These are phyloP conservation scores for Microctenopoma stevenorrisi DNA, from an alignment of 2,797 vertebrate genomes.

Conservation along the genomic window DNA sequence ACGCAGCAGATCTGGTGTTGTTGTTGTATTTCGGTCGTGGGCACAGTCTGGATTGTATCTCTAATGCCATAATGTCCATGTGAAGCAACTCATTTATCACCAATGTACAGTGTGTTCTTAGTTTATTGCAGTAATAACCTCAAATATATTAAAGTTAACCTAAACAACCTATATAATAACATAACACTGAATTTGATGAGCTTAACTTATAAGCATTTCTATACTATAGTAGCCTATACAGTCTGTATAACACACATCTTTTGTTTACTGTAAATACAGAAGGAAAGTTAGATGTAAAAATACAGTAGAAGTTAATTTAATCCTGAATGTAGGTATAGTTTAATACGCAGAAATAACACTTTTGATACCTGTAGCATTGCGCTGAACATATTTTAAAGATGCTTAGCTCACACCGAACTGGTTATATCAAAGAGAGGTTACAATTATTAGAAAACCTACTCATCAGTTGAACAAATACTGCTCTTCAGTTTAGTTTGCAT, in stretches of 20 bases:
- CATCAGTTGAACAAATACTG: neutral
- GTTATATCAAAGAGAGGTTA: too few species aligned
- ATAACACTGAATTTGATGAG: too few species aligned
- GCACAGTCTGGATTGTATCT: neutral
- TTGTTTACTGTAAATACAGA: too few species aligned
- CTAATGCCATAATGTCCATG: neutral
- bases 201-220: too few species aligned
- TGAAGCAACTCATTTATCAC: neutral
- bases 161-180: too few species aligned
- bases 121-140: neutral
- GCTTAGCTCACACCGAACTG: neutral
- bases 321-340: too few species aligned
- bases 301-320: too few species aligned
- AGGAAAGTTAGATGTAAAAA: too few species aligned
- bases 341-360: too few species aligned
- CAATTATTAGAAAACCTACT: neutral
- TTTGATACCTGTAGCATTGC: neutral
- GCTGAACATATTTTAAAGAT: neutral
- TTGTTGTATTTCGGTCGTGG: neutral
- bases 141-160: neutral
- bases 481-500: slow-evolving; percentile 10
- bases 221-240: too few species aligned
- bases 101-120: neutral
- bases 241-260: too few species aligned
- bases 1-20: neutral